Conservation (phyloP, 2,888 invertebrate species). For the Andrena flavipes region DNA sequence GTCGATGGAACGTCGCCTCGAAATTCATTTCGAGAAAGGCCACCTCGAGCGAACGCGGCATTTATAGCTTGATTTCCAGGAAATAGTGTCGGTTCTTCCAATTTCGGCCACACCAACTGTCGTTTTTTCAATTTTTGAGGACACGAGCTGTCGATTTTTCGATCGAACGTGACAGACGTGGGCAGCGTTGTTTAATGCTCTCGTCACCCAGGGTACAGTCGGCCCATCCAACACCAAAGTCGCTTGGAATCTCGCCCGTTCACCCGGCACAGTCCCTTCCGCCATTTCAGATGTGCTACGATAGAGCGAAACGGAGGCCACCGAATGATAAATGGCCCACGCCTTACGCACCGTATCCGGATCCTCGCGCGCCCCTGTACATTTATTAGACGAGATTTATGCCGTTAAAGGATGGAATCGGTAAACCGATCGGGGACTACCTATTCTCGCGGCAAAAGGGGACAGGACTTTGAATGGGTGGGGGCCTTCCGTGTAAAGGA, state of each 20-base stretch:
- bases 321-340: slow-evolving; percentile 55
- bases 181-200: neutral
- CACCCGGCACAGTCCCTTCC: neutral
- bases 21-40: neutral
- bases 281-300: slow-evolving; percentile 40
- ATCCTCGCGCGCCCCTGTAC: slow-evolving; percentile 37
- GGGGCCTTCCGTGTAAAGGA: slow-evolving; percentile 15
- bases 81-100: slow-evolving; percentile 5
- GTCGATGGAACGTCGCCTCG: neutral
- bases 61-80: slow-evolving; percentile 32
- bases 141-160: slow-evolving; percentile 17
- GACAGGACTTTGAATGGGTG: slow-evolving; percentile 22
- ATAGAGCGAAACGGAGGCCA: slow-evolving; percentile 42
- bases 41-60: neutral
- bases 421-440: slow-evolving; percentile 53
- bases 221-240: neutral
- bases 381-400: slow-evolving; percentile 63
- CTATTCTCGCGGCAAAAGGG: slow-evolving; percentile 18
- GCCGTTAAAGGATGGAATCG: slow-evolving; percentile 54
- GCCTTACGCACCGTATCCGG: slow-evolving; percentile 33
- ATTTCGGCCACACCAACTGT: neutral
- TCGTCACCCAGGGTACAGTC: neutral
- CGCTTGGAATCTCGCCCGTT: slow-evolving; percentile 9
- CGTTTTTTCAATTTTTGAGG: slow-evolving; percentile 10
- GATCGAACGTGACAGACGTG: neutral